These are phyloP conservation scores for Amphiprion clarkii DNA, from an alignment of 2,797 vertebrate species.

Conservation along the genomic window DNA sequence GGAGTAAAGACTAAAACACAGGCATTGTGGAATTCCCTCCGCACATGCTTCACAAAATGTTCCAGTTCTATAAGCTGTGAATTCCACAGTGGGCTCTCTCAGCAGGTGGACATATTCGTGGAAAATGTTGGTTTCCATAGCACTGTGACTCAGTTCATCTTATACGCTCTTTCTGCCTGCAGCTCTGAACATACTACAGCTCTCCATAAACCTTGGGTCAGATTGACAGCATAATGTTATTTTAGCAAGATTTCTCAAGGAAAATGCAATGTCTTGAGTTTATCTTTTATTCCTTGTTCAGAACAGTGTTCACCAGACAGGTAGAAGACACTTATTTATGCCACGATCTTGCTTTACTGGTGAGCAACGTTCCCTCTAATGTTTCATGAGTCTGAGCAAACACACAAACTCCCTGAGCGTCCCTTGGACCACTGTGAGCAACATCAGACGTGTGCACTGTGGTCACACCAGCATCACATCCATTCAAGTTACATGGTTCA, in stretches of 20 bases:
- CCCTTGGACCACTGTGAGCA: too few species aligned
- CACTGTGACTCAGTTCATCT: conserved; percentile 38
- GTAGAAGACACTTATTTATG: neutral
- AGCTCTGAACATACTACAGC: conserved; percentile 23
- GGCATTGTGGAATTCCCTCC: conserved; percentile 3
- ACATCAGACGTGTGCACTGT: too few species aligned
- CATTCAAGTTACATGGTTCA: too few species aligned
- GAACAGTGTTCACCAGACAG: neutral
- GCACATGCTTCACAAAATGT: neutral
- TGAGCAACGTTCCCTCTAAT: too few species aligned
- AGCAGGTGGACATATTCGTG: conserved; percentile 11
- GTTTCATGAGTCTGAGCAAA: too few species aligned
- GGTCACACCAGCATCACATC: too few species aligned
- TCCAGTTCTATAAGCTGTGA: conserved; percentile 35
- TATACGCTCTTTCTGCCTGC: conserved; percentile 14
- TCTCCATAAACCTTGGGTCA: conserved; percentile 13
- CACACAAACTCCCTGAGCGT: too few species aligned
- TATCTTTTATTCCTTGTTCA: neutral
- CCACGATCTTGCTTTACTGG: too few species aligned
- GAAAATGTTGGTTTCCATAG: conserved; percentile 43
- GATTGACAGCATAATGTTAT: conserved; percentile 10
- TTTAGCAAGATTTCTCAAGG: neutral
- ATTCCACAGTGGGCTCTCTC: conserved; percentile 2
- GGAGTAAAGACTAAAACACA: too few species aligned
- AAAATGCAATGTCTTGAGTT: too few species aligned